Evolutionary conservation across 2,888 invertebrate genomes (phyloP), one percentile per base, ranked within the genome.

Genomic region (Hydrotaea cyrtoneurina): DNA sequence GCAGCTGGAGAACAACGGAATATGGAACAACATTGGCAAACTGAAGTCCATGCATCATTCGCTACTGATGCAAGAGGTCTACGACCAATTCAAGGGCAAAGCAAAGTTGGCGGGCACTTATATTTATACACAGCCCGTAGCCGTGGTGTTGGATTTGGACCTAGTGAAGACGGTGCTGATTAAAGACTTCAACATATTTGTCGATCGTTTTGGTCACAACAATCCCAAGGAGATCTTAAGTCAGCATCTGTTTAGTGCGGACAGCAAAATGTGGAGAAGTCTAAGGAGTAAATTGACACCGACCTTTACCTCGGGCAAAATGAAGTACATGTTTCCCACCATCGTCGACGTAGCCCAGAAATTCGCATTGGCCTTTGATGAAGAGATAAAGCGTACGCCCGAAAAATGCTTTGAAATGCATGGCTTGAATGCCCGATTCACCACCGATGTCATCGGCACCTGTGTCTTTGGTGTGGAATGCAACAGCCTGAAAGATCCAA

Each of bases 231-330:
- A 90, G n/a, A 92, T 93, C 0, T 39, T 93, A 0, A 46, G 88
- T 0, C 90, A 85, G 0, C 88, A 93, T 87, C 87, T 93, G 1
- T 91, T 92, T 75, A 86, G 86, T 50, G 53, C 92, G 19, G 87
- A 89, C 0, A 93, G 92, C 4, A 87, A 90, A 0, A 89, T 92
- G 53, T 94, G 94, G 94, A 93, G 92, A 50, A 86, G 88, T 2
- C 85, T 93, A 72, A 87, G 94, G 31, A 85, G 89, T 0, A 93
- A 93, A 71, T 84, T 94, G 0, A 91, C 93, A 2, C 93, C 93
- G 0, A 93, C 93, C 0, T 94, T 94, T 80, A 93, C 93, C 0
- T 92, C 93, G 0, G 93, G 93, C 0, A 93, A 93, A 87, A 93
- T 94, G 89, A 93, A 93, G 83, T 89, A 88, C 11, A 93, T 93